Evolutionary conservation across 2,797 vertebrate species (phyloP), one percentile per base, ranked within the genome.

Genomic region (Orestias chungarensis): DNA sequence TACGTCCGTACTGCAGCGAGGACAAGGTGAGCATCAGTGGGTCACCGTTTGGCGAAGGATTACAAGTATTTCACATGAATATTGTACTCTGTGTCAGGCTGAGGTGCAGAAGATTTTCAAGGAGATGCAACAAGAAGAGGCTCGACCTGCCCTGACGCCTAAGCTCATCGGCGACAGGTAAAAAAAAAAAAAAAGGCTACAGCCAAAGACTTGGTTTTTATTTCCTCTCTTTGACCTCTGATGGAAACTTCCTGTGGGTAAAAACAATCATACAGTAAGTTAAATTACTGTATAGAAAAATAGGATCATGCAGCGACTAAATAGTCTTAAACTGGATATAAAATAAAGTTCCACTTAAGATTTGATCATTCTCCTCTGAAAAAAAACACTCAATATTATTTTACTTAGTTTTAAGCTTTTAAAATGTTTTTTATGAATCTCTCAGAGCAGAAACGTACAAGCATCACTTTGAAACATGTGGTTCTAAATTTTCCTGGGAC

Each of bases 111-210:
- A 93, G 93, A 96, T 99, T 86, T 97, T 94, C 89, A 95, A 93
- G 85, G 96, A 97, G 90, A 96, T 96, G 94, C 95, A 96, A 90
- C 93, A 92, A 61, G 93, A 93, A 78, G 94, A 88, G 66, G 94
- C 91, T 81, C 86, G 93, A 73, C 62, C 27, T 8, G 91, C 93
- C 52, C 79, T 90, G 76, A 94, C 95, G 76, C 91, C 94, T 68
- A 93, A 95, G 73, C 93, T 97, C 54, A 95, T 99, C 83, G 95
- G 96, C 80, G 96, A 99, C 77, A 79, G 96, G 98, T 99, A 92
- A 83, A 94, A 88, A 25, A 27, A 11, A 11, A 49, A 49, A 49
- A 25, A n/a, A 50, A 44, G 49, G 47, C 20, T 23, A 6, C 47
- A 49, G 18, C 18, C 18, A 1, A 7, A 23, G 7, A 23, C 6